A percentile compares a stretch with the other conserved stretches of the same genome.
phyloP scores from a whole-genome alignment of 2,113 vertebrate genomes.

The Emydura subglobosa region DNA sequence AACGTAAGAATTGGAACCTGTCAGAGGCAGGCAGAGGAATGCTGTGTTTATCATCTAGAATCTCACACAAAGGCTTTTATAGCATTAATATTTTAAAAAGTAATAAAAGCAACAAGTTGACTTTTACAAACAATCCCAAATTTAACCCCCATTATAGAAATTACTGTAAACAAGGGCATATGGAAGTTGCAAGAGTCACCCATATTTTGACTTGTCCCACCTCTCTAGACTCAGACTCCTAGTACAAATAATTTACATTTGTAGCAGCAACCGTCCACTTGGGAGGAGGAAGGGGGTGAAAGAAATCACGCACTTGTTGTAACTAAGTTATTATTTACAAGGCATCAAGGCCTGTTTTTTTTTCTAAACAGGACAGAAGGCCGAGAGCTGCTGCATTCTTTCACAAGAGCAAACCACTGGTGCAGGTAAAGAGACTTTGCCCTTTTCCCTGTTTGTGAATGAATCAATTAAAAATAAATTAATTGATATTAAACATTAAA shows the following conservation, averaged over 20 bases:
- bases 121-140: background rate
- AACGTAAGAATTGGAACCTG: background rate
- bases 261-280: background rate
- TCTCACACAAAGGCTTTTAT: no score
- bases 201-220: background rate
- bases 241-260: background rate
- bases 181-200: background rate
- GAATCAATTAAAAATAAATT: no score
- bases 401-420: no score
- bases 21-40: background rate
- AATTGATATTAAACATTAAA: no score
- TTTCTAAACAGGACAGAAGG: no score
- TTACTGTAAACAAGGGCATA: background rate
- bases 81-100: no score
- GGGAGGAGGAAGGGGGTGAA: background rate
- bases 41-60: no score
- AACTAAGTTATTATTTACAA: no score
- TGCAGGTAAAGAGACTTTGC: no score
- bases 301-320: background rate
- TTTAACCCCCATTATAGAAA: background rate
- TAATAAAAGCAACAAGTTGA: background rate
- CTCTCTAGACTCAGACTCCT: background rate
- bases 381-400: no score
- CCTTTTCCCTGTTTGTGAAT: no score
- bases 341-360: no score